Evolutionary conservation across 2,888 invertebrate species (phyloP).

Genomic region (Suillia variegata): DNA sequence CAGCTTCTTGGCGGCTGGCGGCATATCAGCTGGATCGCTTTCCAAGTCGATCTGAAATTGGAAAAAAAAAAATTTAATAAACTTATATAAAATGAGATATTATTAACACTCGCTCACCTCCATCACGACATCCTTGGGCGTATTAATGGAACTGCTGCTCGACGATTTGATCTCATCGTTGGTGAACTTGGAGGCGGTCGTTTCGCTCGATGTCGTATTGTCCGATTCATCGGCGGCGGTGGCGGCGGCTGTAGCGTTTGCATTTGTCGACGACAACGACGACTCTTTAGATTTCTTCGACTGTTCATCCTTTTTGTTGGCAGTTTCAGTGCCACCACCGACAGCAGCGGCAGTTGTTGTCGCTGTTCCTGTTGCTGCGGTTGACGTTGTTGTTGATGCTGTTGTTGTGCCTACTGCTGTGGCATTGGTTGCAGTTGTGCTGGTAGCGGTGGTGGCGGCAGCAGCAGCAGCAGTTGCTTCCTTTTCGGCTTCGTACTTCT

Average conservation of each 20-base stretch:
- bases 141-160: slow-evolving; percentile 21
- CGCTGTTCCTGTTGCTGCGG: slow-evolving; percentile 64
- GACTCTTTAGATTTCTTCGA: slow-evolving; percentile 17
- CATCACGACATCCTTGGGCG: slow-evolving; percentile 41
- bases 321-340: neutral
- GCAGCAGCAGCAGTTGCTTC: slow-evolving; percentile 28
- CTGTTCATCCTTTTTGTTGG: slow-evolving; percentile 25
- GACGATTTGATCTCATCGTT: slow-evolving; percentile 31
- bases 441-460: neutral
- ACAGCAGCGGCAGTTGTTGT: slow-evolving; percentile 11
- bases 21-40: slow-evolving; percentile 39
- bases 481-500: slow-evolving; percentile 80
- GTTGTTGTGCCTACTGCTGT: slow-evolving; percentile 9
- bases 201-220: slow-evolving; percentile 44
- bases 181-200: slow-evolving; percentile 33
- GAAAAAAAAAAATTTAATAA: too few species aligned
- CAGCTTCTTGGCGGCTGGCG: slow-evolving; percentile 39
- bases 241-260: slow-evolving; percentile 14
- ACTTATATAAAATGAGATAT: too few species aligned
- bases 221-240: slow-evolving; percentile 60
- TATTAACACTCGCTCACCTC: slow-evolving; percentile 44
- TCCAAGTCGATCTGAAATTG: slow-evolving; percentile 50
- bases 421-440: neutral
- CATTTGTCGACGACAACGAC: neutral
- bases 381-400: neutral